Evolutionary conservation across 2,113 vertebrate species (phyloP).

Genomic region (Psittacara wagleri): DNA sequence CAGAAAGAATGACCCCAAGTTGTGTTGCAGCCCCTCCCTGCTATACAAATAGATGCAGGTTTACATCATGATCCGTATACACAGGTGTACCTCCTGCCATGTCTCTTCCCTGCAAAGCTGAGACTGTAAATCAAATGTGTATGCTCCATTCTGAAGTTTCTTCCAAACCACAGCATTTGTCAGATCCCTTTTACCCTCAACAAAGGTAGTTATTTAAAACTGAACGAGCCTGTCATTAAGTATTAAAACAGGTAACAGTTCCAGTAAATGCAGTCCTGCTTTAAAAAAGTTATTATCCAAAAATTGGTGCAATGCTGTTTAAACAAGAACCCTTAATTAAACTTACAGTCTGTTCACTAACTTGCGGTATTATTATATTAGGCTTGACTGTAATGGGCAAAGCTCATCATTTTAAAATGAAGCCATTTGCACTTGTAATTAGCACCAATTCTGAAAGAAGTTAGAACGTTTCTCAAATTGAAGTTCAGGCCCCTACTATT

Average conservation of each 20-base stretch:
- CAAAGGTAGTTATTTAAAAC: background rate
- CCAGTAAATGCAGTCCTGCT: background rate
- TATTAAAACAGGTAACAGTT: background rate
- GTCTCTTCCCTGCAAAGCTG: background rate
- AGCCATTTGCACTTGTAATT: background rate
- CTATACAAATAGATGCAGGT: background rate
- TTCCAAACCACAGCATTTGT: background rate
- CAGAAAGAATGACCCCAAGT: background rate
- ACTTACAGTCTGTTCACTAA: background rate
- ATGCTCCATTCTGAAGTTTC: background rate
- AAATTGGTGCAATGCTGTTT: background rate
- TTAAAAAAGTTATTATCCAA: background rate
- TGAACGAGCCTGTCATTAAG: background rate
- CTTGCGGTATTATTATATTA: background rate
- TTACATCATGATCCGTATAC: background rate
- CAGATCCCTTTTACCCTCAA: background rate
- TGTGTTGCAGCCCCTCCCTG: background rate
- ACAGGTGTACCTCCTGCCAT: background rate
- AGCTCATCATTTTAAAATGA: background rate
- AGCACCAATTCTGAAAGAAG: background rate
- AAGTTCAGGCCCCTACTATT: background rate
- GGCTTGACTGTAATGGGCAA: background rate
- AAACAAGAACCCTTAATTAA: slow-evolving; percentile 4
- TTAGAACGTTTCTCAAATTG: background rate
- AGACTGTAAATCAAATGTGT: background rate